Evolutionary conservation across 2,888 invertebrate species (phyloP), one percentile per base, ranked within the genome.

Genomic region (Adela reaumurella): DNA sequence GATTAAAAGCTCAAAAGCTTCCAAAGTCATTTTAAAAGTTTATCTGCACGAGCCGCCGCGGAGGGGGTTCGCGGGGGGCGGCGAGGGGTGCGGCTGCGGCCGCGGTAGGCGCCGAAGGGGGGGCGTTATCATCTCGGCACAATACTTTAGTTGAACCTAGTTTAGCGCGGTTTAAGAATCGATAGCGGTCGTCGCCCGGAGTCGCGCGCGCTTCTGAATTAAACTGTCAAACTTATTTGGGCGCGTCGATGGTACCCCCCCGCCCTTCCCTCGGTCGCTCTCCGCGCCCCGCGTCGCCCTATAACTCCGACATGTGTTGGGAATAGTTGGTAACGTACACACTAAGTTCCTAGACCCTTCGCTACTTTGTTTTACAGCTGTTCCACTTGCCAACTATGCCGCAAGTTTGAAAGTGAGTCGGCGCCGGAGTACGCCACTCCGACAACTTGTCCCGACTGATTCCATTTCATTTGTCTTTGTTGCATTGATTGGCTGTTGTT

Each of bases 1-100:
- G 80, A 80, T 80, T 80, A 80, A 80, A 80, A 79, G 80, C 80
- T 80, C 80, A 79, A 80, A 79, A 79, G 80, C 79, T 79, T 78
- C 80, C 76, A 77, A 80, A 80, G 80, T 80, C 80, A 80, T 80
- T 80, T 80, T 79, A 79, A 80, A 80, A 80, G 80, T 80, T 80
- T 80, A 80, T 80, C 80, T 79, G 74, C 69, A 72, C 72, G 78
- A 71, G 73, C 72, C 64, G 58, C 59, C 62, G 62, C 55, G 58
- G 14, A 59, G 61, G 59, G 65, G 58, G 43, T n/a, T n/a, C n/a
- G n/a, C n/a, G 29, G 62, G 60, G 58, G 54, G 60, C 63, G 62
- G 62, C 65, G 56, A 59, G 65, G 55, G 62, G 62, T 53, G 58
- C 60, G 69, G 68, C 69, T 68, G 74, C 68, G 57, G 65, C 59